These are phyloP conservation scores for Drosophila mauritiana DNA, from an alignment of 1,140 invertebrate genomes.

Conservation along the genomic window DNA sequence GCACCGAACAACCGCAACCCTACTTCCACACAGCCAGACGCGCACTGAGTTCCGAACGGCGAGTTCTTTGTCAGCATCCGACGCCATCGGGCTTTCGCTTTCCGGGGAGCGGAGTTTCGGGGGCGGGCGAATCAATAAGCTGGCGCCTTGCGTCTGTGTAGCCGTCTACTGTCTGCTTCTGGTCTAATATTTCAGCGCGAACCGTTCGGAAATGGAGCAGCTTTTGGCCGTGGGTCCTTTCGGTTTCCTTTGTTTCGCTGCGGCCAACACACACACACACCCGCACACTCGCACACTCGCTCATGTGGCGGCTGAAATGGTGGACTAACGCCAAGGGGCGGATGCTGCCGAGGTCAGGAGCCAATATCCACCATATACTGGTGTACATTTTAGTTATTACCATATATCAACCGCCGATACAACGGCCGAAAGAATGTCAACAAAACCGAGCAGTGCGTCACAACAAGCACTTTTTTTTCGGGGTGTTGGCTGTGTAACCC, in stretches of 20 bases:
- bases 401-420: constrained; percentile 41
- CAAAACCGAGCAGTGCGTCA: constrained; percentile 37
- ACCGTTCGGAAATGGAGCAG: constrained; percentile 65
- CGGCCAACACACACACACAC: constrained; percentile 15
- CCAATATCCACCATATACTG: constrained; percentile 14
- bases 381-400: constrained; percentile 21
- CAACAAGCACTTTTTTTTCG: constrained; percentile 18
- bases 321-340: constrained; percentile 5
- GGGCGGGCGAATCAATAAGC: constrained; percentile 74
- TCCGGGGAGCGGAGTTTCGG: constrained; percentile 16
- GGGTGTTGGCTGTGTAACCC: constrained; percentile 18
- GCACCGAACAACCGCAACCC: constrained; percentile 47
- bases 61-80: constrained; percentile 60
- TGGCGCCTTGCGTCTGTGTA: constrained; percentile 81
- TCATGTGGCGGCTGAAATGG: constrained; percentile 9
- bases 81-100: constrained; percentile 54
- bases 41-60: constrained; percentile 58
- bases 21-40: constrained; percentile 76
- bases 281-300: background rate
- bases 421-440: constrained; percentile 43
- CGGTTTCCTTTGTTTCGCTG: constrained; percentile 63
- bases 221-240: constrained; percentile 55
- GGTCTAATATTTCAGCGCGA: constrained; percentile 73
- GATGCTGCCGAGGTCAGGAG: constrained; percentile 59
- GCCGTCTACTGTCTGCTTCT: constrained; percentile 77